These are phyloP conservation scores for Cyprinella venusta DNA, from an alignment of 2,797 vertebrate genomes.

Conservation along the genomic window DNA sequence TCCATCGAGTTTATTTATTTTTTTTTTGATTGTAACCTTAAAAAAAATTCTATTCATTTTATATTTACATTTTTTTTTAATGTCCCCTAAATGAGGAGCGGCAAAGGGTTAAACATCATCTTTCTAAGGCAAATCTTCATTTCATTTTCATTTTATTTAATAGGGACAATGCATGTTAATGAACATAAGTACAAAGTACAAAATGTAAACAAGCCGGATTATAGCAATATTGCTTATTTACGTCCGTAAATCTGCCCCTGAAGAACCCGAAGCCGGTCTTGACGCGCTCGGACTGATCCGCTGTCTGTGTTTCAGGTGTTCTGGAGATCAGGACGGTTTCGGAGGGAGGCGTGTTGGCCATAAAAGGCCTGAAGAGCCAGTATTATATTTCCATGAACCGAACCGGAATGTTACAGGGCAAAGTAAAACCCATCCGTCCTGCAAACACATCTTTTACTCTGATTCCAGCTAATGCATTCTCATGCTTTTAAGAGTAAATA, in stretches of 20 bases:
- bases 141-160: no score
- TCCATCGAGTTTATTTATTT: no score
- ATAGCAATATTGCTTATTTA: no score
- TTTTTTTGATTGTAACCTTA: no score
- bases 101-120: background rate
- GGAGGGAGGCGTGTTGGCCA: constrained; percentile 93
- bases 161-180: no score
- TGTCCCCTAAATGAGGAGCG: background rate
- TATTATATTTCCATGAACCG: constrained; percentile 95
- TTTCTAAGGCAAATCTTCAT: background rate
- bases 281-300: background rate
- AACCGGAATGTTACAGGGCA: constrained; percentile 92
- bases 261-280: background rate
- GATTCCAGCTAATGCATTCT: background rate
- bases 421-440: constrained; percentile 77
- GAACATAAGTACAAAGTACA: no score
- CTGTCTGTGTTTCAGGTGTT: constrained; percentile 84
- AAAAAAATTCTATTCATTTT: no score
- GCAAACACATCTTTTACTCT: background rate
- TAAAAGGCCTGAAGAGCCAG: constrained; percentile 98
- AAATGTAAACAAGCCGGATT: no score
- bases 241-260: background rate
- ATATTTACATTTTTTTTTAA: background rate
- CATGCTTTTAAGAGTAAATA: background rate
- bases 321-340: constrained; percentile 98